phyloP scores from a whole-genome alignment of 1,140 invertebrate genomes.

The Planococcus citri region DNA sequence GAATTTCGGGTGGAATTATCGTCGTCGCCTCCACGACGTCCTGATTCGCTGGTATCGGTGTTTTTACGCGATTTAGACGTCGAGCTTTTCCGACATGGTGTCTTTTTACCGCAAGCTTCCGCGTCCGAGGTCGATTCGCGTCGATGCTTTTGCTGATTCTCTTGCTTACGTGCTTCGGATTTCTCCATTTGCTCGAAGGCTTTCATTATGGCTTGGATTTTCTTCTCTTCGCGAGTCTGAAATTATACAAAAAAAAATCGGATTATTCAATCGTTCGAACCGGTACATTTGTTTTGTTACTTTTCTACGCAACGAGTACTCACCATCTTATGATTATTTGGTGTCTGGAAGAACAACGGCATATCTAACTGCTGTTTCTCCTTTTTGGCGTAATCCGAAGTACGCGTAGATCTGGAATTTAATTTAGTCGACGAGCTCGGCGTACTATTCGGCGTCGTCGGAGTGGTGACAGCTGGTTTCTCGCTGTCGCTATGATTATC shows the following conservation, averaged over 20 bases:
- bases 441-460: background rate
- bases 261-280: background rate
- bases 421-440: background rate
- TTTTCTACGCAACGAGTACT: background rate
- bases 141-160: slow-evolving; percentile 37
- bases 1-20: slow-evolving; percentile 22
- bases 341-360: slow-evolving; percentile 8
- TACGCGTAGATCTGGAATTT: background rate
- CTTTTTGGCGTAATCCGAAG: background rate
- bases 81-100: background rate
- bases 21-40: slow-evolving; percentile 36
- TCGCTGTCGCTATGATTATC: background rate
- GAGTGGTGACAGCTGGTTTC: background rate
- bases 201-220: slow-evolving; percentile 89
- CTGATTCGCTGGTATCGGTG: slow-evolving; percentile 22
- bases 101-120: slow-evolving; percentile 34
- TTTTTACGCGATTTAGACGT: background rate
- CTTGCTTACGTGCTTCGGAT: slow-evolving; percentile 60
- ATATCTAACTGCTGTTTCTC: slow-evolving; percentile 9
- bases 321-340: slow-evolving; percentile 15
- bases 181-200: slow-evolving; percentile 77
- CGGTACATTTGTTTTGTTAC: too few relatives aligned
- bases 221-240: slow-evolving; percentile 83
- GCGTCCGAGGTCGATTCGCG: background rate
- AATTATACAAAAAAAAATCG: slow-evolving; percentile 25